Percentiles rank a stretch among this genome's conserved stretches.
Evolutionary conservation across 2,888 invertebrate genomes (phyloP).

Genomic region (Nomada ferruginata): DNA sequence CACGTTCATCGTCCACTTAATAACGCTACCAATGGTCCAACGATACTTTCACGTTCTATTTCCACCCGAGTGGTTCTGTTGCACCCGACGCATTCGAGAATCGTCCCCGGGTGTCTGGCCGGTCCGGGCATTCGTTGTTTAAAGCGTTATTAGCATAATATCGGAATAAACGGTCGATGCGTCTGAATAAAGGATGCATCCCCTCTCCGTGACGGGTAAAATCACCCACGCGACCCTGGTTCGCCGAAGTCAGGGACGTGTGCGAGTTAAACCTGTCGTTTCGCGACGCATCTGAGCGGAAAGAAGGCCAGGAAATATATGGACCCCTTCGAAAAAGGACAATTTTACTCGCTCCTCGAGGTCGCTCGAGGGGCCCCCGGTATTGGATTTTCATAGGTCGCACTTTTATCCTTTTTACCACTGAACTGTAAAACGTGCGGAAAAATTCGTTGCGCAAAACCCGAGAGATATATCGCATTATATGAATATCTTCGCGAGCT

Average conservation of each 20-base stretch:
- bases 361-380: conserved; percentile 22
- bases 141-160: conserved; percentile 29
- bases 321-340: conserved; percentile 6
- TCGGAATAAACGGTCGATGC: conserved; percentile 24
- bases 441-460: neutral
- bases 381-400: conserved; percentile 10
- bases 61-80: conserved; percentile 2
- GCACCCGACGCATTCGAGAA: neutral
- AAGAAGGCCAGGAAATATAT: conserved; percentile 6
- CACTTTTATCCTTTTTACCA: neutral
- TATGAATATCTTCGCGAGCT: no score
- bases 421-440: neutral
- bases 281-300: conserved; percentile 2
- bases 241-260: neutral
- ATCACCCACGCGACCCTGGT: conserved; percentile 31
- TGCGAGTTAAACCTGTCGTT: conserved; percentile 6
- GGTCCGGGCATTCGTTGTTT: conserved; percentile 7
- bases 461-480: no score
- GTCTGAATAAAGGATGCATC: conserved; percentile 22
- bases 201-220: conserved; percentile 2
- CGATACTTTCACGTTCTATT: conserved; percentile 13
- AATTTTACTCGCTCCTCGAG: conserved; percentile 13
- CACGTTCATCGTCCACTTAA: neutral
- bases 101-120: neutral
- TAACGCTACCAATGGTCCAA: neutral